phyloP scores from a whole-genome alignment of 2,797 vertebrate species.

The Phyllotis vaccarum region DNA sequence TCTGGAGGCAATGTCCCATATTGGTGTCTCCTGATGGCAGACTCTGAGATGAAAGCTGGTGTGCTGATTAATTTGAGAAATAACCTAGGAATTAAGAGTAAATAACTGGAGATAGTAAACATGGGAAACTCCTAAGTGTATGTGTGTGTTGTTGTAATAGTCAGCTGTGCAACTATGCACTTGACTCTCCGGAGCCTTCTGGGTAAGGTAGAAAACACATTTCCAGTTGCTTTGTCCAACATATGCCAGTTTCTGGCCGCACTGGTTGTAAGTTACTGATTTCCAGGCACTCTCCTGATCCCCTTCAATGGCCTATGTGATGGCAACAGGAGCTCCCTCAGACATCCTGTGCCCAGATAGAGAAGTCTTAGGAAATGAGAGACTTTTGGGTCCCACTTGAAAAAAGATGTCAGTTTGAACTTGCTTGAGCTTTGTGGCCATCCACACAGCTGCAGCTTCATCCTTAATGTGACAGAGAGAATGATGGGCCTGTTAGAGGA shows the following conservation, averaged over 20 bases:
- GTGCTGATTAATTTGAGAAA: neutral
- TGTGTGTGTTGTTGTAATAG: neutral
- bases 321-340: neutral
- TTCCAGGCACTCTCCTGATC: neutral
- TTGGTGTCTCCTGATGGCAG: neutral
- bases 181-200: neutral
- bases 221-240: neutral
- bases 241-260: neutral
- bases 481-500: neutral
- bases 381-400: neutral
- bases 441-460: neutral
- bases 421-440: neutral
- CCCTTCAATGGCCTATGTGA: neutral
- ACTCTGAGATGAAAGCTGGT: neutral
- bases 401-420: neutral
- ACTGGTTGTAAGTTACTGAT: neutral
- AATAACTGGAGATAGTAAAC: neutral
- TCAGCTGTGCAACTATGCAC: neutral
- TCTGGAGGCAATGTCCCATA: neutral
- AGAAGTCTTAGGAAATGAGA: neutral
- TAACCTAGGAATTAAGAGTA: neutral
- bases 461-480: neutral
- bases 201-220: neutral
- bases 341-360: neutral
- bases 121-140: neutral